Evolutionary conservation across 2,113 vertebrate species (phyloP), one percentile per base, ranked within the genome.

Genomic region (Saguinus imperator): DNA sequence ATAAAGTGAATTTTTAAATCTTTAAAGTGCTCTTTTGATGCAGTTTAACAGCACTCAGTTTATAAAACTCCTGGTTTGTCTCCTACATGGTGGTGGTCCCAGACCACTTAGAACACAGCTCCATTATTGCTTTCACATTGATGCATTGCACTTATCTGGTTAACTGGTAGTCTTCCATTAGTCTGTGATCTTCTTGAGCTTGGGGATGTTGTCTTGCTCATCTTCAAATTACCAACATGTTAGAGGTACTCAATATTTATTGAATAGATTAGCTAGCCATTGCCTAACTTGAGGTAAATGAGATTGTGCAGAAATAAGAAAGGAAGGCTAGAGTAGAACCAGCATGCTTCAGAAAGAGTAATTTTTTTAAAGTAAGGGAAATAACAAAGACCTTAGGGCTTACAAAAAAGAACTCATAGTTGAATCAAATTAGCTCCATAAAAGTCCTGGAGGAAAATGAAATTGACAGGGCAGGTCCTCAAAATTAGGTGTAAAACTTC

Each of bases 401-500:
- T 92, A 91, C n/a, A 93, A 92, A 93, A 17, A 77, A 73, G 50
- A 95, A 92, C 58, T 93, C 73, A 86, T n/a, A 58, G 85, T 86
- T 95, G 73, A 85, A 72, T 35, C 37, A 94, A 94, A 93, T 81
- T 87, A 85, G 17, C 80, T 87, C 20, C 12, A 89, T 55, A 88
- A 94, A 96, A 84, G 73, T 96, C 79, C 45, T 87, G n/a, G 40
- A 90, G 70, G 14, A 97, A 91, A 94, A 32, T 55, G 48, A 94
- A 95, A 82, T 29, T 64, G 83, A 96, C 81, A 94, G 81, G 93
- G 43, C 68, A 58, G 4, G 55, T 86, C 81, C 85, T 92, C 84
- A 94, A 94, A 95, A 96, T 95, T 92, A 91, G n/a, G 52, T 55
- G 12, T 45, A 93, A 94, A 97, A 92, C 87, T 76, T 84, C 73